Evolutionary conservation across 2,888 invertebrate species (phyloP).

Genomic region (Sinohyriopsis cumingii): DNA sequence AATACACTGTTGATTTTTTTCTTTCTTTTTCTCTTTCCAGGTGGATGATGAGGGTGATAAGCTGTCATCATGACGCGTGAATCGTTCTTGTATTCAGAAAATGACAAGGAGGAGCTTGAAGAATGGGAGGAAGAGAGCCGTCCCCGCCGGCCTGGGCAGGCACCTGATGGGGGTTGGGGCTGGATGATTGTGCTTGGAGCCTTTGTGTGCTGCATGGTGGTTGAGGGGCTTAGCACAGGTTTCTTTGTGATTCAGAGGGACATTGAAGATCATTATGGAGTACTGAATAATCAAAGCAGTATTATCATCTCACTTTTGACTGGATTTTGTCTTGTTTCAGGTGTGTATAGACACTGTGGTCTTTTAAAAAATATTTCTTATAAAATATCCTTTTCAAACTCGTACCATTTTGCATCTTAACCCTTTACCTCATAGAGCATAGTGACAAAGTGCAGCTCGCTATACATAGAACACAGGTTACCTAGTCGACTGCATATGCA

Average conservation of each 20-base stretch:
- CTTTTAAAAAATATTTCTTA: too few species aligned
- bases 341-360: too few species aligned
- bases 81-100: conserved; percentile 32
- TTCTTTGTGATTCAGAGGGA: conserved; percentile 11
- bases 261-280: conserved; percentile 12
- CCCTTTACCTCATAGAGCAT: too few species aligned
- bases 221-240: conserved; percentile 21
- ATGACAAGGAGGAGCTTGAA: conserved; percentile 36
- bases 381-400: too few species aligned
- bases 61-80: conserved; percentile 24
- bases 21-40: background rate
- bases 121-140: conserved; percentile 32
- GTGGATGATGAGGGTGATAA: conserved; percentile 13
- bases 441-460: too few species aligned
- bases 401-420: too few species aligned
- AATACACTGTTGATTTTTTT: too few species aligned
- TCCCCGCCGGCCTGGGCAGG: conserved; percentile 42
- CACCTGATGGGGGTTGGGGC: conserved; percentile 68
- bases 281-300: conserved; percentile 9
- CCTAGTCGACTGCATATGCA: too few species aligned
- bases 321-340: too few species aligned
- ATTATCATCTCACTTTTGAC: too few species aligned
- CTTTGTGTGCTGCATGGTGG: conserved; percentile 49
- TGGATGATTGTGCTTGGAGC: conserved; percentile 66
- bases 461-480: too few species aligned